Evolutionary conservation across 92 coral and sea anemone genomes (phyloP), one percentile per base, ranked within the genome.

Genomic region (Phenganax marumi): DNA sequence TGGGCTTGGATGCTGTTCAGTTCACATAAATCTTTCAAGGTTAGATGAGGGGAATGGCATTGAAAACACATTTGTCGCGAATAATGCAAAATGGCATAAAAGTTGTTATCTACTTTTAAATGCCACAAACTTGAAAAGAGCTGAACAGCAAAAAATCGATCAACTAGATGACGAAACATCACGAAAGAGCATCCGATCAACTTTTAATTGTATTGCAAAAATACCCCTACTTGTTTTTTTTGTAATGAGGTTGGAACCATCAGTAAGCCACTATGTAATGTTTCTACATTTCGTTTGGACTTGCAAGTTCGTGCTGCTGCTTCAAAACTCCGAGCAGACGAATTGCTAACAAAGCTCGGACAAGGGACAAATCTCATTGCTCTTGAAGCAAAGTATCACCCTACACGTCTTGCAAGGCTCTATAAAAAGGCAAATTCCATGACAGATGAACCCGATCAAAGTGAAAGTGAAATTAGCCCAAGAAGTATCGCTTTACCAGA

Each of bases 291-390:
- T 33, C 84, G 78, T 12, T n/a, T 75, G 48, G 87, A 83, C 62
- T 86, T 70, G 33, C 73, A 80, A 68, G 87, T 79, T 56, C 76
- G 91, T 51, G 71, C 24, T 49, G 79, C 84, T 63, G 88, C 87
- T 16, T 23, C 63, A 25, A 74, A 50, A 11, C 62, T 74, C 25
- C 80, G 10, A 50, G 80, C 48, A 11, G 26, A 74, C 48, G 50
- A 16, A 43, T 81, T 82, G 17, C 50, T 88, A 23, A 58, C 65
- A 12, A 71, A 71, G 53, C 77, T 71, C 53, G 46, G 77, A 25
- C 77, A 71, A 18, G 54, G 77, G 33, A 24, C 77, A 12, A 53
- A 71, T 23, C 54, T 71, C 77, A 71, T 71, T 71, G 77, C 77
- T 18, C 52, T 71, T 12, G 53, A 71, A 25, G 77, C 10, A 21